Percentiles rank a stretch among this genome's conserved stretches.
These are phyloP conservation scores for Xyliphius kryptos DNA, from an alignment of 2,113 vertebrate genomes.

Conservation along the genomic window DNA sequence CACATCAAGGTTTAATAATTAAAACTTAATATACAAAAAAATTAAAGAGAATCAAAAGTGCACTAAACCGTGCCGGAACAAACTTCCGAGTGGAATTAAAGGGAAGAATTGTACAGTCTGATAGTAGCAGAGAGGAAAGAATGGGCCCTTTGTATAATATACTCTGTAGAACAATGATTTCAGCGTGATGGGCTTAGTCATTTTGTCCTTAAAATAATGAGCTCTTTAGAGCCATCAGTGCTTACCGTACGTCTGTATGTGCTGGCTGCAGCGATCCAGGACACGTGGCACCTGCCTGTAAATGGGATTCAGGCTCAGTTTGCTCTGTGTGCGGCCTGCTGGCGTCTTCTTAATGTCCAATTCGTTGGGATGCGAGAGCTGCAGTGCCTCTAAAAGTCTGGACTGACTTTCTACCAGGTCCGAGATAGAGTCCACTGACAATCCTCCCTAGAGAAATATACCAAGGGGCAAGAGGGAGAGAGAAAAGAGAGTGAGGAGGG, in stretches of 20 bases:
- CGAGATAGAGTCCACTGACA: constrained; percentile 82
- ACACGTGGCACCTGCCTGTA: constrained; percentile 79
- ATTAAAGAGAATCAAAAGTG: too few relatives aligned
- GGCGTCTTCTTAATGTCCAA: constrained; percentile 64
- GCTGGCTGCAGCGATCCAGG: constrained; percentile 80
- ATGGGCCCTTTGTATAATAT: too few relatives aligned
- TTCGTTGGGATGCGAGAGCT: constrained; percentile 80
- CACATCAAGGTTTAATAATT: too few relatives aligned
- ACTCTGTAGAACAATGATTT: too few relatives aligned
- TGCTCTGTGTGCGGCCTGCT: constrained; percentile 58
- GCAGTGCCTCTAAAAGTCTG: constrained; percentile 81
- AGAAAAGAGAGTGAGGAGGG: background rate
- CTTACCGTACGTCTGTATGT: constrained; percentile 78
- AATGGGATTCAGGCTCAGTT: constrained; percentile 82
- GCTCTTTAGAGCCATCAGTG: background rate
- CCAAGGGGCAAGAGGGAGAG: too few relatives aligned
- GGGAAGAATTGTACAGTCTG: too few relatives aligned
- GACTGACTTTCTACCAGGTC: constrained; percentile 80
- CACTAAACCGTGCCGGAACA: too few relatives aligned
- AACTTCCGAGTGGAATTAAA: too few relatives aligned
- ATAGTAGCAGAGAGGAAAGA: too few relatives aligned
- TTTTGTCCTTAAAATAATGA: too few relatives aligned
- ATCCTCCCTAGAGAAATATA: constrained; percentile 76
- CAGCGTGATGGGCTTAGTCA: too few relatives aligned
- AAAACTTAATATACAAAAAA: too few relatives aligned